Evolutionary conservation across 2,888 invertebrate genomes (phyloP).

Genomic region (Neoascia interrupta): DNA sequence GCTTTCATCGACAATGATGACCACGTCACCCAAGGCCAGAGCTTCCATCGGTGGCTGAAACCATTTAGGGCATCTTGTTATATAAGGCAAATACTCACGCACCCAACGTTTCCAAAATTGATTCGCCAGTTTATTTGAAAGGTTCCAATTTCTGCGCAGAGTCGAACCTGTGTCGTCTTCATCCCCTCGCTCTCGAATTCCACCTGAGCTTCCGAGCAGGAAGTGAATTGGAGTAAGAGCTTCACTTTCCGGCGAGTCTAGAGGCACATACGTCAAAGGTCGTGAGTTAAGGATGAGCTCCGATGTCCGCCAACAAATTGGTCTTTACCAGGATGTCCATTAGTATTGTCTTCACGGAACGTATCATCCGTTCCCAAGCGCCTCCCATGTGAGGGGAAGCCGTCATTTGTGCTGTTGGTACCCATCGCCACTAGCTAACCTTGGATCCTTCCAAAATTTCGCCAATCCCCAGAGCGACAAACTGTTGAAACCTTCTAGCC

Average conservation of each 20-base stretch:
- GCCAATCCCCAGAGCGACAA: slow-evolving; percentile 39
- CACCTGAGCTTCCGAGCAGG: no score
- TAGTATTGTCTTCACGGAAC: slow-evolving; percentile 54
- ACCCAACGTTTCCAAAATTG: slow-evolving; percentile 35
- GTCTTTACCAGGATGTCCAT: slow-evolving; percentile 35
- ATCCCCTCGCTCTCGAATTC: slow-evolving; percentile 32
- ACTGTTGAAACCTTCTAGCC: slow-evolving; percentile 38
- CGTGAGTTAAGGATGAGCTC: slow-evolving; percentile 43
- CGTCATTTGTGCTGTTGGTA: slow-evolving; percentile 22
- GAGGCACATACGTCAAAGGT: no score
- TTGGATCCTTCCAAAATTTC: slow-evolving; percentile 44
- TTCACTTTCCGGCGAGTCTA: no score
- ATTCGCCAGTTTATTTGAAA: slow-evolving; percentile 6
- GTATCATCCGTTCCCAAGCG: slow-evolving; percentile 61
- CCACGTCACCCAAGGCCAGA: slow-evolving; percentile 20
- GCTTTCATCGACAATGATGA: slow-evolving; percentile 56
- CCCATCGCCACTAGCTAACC: slow-evolving; percentile 37
- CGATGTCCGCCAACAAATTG: slow-evolving; percentile 38
- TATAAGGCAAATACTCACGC: no score
- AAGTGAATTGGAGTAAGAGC: no score
- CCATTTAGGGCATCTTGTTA: no score
- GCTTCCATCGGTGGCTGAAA: no score
- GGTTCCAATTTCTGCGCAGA: slow-evolving; percentile 25
- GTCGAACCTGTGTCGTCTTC: slow-evolving; percentile 35
- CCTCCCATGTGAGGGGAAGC: slow-evolving; percentile 50